Conservation (phyloP, 2,797 vertebrate species). For the Rhodeus uyekii region DNA sequence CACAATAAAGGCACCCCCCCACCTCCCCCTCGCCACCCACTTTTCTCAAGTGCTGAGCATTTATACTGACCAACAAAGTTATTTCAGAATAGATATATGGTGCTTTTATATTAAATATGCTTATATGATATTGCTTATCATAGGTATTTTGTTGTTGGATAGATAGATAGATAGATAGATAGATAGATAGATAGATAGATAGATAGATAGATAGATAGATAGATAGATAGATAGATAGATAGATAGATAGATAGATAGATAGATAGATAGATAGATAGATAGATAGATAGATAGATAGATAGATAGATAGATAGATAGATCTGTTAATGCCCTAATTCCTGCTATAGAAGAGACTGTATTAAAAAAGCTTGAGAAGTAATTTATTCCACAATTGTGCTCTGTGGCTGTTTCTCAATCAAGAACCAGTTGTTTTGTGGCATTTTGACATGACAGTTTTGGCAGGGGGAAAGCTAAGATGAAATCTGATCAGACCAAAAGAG, state of each 20-base stretch:
- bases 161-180: not conserved
- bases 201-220: not conserved
- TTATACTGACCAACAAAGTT: not conserved
- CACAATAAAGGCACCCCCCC: not conserved
- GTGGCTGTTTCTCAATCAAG: not conserved
- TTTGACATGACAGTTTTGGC: slow-evolving; percentile 10
- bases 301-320: not conserved
- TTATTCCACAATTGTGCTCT: not conserved
- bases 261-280: not conserved
- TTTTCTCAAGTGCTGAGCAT: not conserved
- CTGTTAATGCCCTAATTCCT: not conserved
- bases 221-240: not conserved
- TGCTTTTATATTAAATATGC: not conserved
- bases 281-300: not conserved
- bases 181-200: not conserved
- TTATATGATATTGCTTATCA: not conserved
- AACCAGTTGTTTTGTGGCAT: slow-evolving; percentile 20
- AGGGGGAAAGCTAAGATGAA: not conserved
- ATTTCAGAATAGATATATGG: not conserved
- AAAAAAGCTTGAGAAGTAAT: not conserved
- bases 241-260: not conserved
- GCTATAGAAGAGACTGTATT: not conserved
- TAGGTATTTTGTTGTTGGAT: not conserved
- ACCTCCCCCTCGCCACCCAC: no score
- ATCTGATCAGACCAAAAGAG: slow-evolving; percentile 3